Base-by-base conservation (phyloP, 2,113 vertebrate genomes). In the Hippocampus zosterae region DNA sequence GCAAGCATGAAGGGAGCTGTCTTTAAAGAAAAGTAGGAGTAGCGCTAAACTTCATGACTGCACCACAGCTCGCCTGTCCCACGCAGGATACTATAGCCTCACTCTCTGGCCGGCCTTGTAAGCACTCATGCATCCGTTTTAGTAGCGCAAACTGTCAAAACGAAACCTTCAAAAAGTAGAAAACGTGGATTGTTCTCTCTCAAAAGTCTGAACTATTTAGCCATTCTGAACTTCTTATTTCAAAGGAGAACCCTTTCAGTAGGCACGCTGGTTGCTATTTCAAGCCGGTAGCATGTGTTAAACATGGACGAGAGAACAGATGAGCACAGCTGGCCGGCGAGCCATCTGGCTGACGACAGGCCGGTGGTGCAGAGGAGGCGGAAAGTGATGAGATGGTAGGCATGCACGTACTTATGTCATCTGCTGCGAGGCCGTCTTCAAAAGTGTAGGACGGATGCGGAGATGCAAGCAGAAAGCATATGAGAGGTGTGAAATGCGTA, bases 41-140 rank as follows among this genome's bases (percentile, higher is more conserved):
- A 50, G 73, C 70, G 84, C 77, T 76, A 65, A 83, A 87, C 84
- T 88, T 87, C 80, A 81, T 46, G 71, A 85, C 84, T 88, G 88
- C 89, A 89, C 70, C 89, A 88, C 74, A 81, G 79, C 85, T 75
- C 73, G 71, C 72, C 79, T 83, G 88, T 91, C 86, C 90, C 89
- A 82, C 76, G 76, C 85, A 89, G 88, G 90, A 88, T 86, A 5
- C 16, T 19, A 16, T 50, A 6, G 83, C 78, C 78, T 84, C 72
- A 69, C 83, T 88, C 81, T 76, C 72, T 82, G 71, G 69, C 67
- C 56, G 67, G 41, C 65, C 62, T 72, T 61, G 33, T 19, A 66
- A 48, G 41, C 40, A 69, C 65, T 71, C 57, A 29, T 68, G 57
- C 64, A 73, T 74, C 62, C 50, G 23, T 52, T 59, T 42, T 50